Conservation (phyloP, 2,113 vertebrate species). For the Lathamus discolor region DNA sequence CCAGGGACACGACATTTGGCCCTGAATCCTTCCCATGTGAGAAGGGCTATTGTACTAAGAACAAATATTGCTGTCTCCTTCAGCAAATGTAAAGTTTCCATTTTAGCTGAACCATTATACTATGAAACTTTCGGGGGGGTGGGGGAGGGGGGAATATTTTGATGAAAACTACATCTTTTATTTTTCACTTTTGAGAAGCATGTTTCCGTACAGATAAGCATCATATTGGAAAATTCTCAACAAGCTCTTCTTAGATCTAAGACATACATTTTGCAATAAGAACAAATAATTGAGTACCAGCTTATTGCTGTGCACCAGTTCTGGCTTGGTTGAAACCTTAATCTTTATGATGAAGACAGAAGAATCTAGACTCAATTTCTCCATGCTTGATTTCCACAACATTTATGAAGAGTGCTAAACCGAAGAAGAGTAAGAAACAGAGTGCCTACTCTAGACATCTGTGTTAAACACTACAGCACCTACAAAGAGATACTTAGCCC, state of each 20-base stretch:
- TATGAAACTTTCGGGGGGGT: background rate
- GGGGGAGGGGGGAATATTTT: background rate
- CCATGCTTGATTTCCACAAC: background rate
- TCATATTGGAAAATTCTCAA: background rate
- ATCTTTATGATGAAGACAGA: background rate
- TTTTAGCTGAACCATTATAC: background rate
- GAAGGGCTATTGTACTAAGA: background rate
- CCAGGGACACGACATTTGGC: background rate
- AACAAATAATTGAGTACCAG: background rate
- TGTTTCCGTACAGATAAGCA: background rate
- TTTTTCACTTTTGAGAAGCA: background rate
- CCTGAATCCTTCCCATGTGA: background rate
- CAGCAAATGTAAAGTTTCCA: background rate
- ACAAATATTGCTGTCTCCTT: background rate
- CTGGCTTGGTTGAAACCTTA: background rate
- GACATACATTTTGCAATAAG: background rate
- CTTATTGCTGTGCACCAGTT: background rate
- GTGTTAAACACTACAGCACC: background rate
- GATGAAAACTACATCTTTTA: background rate
- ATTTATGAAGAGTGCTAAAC: background rate
- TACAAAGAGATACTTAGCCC: background rate
- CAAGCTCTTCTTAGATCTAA: background rate
- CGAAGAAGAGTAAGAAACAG: background rate
- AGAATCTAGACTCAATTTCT: background rate
- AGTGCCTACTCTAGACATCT: background rate